Evolutionary conservation across 2,888 invertebrate genomes (phyloP).

Genomic region (Camptogramma bilineatum): DNA sequence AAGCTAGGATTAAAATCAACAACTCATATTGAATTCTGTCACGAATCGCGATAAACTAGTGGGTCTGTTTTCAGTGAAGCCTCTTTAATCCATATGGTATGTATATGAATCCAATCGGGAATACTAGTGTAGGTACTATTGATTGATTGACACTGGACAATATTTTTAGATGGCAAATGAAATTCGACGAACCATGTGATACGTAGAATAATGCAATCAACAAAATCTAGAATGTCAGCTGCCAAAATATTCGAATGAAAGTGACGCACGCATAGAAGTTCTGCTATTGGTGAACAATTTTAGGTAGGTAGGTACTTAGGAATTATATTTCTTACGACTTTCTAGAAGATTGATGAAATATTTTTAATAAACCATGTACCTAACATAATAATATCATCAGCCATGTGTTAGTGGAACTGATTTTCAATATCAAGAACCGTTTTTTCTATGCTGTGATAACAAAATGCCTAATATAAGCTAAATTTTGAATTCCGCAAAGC

Average conservation of each 20-base stretch:
- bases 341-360: too few species aligned
- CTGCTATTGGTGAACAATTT: neutral
- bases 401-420: too few species aligned
- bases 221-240: neutral
- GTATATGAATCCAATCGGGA: conserved; percentile 45
- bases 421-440: too few species aligned
- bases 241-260: neutral
- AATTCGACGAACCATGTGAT: conserved; percentile 25
- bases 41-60: conserved; percentile 51
- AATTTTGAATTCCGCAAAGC: too few species aligned
- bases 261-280: neutral
- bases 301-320: too few species aligned
- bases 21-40: conserved; percentile 45
- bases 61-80: conserved; percentile 44
- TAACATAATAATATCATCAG: too few species aligned
- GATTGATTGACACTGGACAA: conserved; percentile 37
- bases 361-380: too few species aligned
- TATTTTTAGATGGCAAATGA: conserved; percentile 28
- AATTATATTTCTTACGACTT: too few species aligned
- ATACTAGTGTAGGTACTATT: conserved; percentile 42
- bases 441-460: too few species aligned
- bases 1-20: conserved; percentile 15
- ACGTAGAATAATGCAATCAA: conserved; percentile 31
- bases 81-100: conserved; percentile 45
- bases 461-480: too few species aligned